phyloP scores from a whole-genome alignment of 1,140 invertebrate species.

The Cecropterus lyciades region DNA sequence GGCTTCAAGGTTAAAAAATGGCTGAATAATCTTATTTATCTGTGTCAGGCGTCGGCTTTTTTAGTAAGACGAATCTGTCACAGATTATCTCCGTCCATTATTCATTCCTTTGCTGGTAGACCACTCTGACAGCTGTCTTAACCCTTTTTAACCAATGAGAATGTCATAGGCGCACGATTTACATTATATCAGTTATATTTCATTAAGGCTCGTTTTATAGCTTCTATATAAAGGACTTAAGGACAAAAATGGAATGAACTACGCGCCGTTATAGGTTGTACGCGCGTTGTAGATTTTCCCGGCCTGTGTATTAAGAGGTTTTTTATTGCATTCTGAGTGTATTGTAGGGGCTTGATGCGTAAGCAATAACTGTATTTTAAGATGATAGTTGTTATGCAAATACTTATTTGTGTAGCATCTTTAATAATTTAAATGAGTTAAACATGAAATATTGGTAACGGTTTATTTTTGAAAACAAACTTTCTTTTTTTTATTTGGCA shows the following conservation, averaged over 20 bases:
- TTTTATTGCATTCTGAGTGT: constrained; percentile 23
- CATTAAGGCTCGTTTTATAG: constrained; percentile 46
- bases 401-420: too few relatives aligned
- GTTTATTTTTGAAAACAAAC: too few relatives aligned
- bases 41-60: constrained; percentile 77
- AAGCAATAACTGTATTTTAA: constrained; percentile 21
- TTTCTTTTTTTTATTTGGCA: too few relatives aligned
- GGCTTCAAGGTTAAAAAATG: constrained; percentile 69
- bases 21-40: constrained; percentile 80
- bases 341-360: constrained; percentile 20
- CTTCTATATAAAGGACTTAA: constrained; percentile 61
- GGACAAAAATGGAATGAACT: constrained; percentile 26
- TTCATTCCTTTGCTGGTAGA: constrained; percentile 75
- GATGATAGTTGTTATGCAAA: not conserved
- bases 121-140: constrained; percentile 78
- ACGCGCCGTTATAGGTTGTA: not conserved
- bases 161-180: constrained; percentile 72
- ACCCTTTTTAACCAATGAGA: constrained; percentile 83
- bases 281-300: constrained; percentile 7
- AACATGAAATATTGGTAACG: too few relatives aligned
- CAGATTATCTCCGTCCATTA: constrained; percentile 77
- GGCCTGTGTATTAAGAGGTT: constrained; percentile 16
- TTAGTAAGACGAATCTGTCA: constrained; percentile 81
- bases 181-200: constrained; percentile 64
- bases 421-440: too few relatives aligned